Evolutionary conservation across 2,888 invertebrate genomes (phyloP).

Genomic region (Ditylenchus weischeri): DNA sequence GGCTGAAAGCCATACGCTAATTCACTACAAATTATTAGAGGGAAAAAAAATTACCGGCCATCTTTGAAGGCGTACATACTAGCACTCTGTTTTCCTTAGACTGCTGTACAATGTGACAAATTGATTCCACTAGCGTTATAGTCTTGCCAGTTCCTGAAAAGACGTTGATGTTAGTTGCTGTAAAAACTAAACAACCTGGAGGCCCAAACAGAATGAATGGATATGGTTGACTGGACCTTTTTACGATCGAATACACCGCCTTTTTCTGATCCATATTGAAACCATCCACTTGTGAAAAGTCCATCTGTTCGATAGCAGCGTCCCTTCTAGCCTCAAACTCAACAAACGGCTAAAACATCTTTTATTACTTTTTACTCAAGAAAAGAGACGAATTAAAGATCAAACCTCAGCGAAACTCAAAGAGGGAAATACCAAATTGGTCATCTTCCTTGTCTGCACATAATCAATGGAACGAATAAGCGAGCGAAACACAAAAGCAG

Average conservation of each 20-base stretch:
- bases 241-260: slow-evolving; percentile 28
- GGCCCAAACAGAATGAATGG: slow-evolving; percentile 33
- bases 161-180: too few species aligned
- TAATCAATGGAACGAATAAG: slow-evolving; percentile 21
- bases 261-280: slow-evolving; percentile 25
- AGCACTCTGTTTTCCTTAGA: slow-evolving; percentile 26
- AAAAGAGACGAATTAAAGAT: not conserved
- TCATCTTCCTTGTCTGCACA: slow-evolving; percentile 15
- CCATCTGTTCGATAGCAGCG: slow-evolving; percentile 10
- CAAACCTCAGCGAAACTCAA: slow-evolving; percentile 19
- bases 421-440: slow-evolving; percentile 16
- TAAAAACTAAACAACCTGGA: slow-evolving; percentile 16
- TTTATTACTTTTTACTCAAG: not conserved
- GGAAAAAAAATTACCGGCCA: slow-evolving; percentile 15
- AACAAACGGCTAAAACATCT: slow-evolving; percentile 19
- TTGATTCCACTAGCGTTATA: slow-evolving; percentile 25
- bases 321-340: slow-evolving; percentile 10
- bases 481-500: slow-evolving; percentile 25
- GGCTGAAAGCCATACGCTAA: slow-evolving; percentile 3
- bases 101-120: slow-evolving; percentile 26
- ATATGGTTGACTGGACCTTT: slow-evolving; percentile 14
- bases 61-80: slow-evolving; percentile 31
- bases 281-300: slow-evolving; percentile 10
- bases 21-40: too few species aligned
- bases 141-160: slow-evolving; percentile 31